A percentile compares a stretch with the other conserved stretches of the same genome.
Conservation (phyloP, 2,797 vertebrate genomes). For the Trematomus bernacchii region DNA sequence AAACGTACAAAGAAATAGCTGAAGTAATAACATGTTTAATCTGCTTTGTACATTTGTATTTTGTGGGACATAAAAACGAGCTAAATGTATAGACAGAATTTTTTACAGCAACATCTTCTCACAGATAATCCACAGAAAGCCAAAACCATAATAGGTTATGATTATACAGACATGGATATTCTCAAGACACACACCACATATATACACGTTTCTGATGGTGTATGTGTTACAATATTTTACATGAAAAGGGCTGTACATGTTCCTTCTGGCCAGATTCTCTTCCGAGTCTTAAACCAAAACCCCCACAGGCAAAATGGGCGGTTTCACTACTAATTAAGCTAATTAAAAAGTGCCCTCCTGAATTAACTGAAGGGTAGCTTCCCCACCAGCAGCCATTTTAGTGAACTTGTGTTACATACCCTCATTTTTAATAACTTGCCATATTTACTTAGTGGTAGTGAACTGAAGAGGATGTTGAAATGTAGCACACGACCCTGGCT, state of each 20-base stretch:
- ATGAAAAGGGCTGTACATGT: neutral
- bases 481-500: slow-evolving; percentile 2
- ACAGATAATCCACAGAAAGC: too few species aligned
- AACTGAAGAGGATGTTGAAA: neutral
- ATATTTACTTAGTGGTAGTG: neutral
- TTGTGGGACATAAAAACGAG: neutral
- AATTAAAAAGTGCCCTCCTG: slow-evolving; percentile 40
- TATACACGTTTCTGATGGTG: neutral
- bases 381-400: slow-evolving; percentile 2
- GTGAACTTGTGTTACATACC: neutral
- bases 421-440: neutral
- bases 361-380: slow-evolving; percentile 27
- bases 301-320: slow-evolving; percentile 21
- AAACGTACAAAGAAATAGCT: neutral
- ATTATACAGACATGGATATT: too few species aligned
- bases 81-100: too few species aligned
- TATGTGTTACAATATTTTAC: neutral
- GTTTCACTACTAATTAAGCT: slow-evolving; percentile 42
- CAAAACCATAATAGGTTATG: too few species aligned
- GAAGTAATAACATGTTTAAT: neutral
- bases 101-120: too few species aligned
- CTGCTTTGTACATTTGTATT: neutral
- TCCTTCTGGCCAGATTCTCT: slow-evolving; percentile 8
- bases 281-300: slow-evolving; percentile 21
- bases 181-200: too few species aligned